Percentiles rank a stretch among this genome's conserved stretches.
Evolutionary conservation across 2,113 vertebrate species (phyloP).

Genomic region (Gobio gobio): DNA sequence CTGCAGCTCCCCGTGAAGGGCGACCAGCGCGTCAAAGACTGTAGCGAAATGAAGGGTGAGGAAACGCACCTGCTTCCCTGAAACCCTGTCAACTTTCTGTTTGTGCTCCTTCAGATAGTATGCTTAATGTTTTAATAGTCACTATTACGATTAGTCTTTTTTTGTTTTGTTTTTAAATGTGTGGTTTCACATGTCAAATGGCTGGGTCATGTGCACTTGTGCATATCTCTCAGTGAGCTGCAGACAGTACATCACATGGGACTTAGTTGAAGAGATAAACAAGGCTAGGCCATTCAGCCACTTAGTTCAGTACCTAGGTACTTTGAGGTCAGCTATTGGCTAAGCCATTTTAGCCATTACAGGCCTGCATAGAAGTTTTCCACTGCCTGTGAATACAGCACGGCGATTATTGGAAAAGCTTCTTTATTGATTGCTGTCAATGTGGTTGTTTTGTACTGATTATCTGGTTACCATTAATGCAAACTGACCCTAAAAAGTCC

Average conservation of each 20-base stretch:
- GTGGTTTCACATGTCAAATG: slow-evolving; percentile 7
- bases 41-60: slow-evolving; percentile 75
- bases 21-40: slow-evolving; percentile 73
- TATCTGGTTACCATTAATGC: not conserved
- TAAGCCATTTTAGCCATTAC: slow-evolving; percentile 32
- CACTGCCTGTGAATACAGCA: not conserved
- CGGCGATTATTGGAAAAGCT: not conserved
- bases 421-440: not conserved
- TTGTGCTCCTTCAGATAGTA: not conserved
- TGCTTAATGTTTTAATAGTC: not conserved
- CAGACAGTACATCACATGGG: slow-evolving; percentile 31
- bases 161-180: not conserved
- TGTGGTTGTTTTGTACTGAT: not conserved
- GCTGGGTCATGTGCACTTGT: not conserved
- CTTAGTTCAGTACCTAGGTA: slow-evolving; percentile 28
- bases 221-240: not conserved
- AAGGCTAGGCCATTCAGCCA: slow-evolving; percentile 25
- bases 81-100: not conserved
- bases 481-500: not conserved
- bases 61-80: slow-evolving; percentile 9
- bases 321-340: slow-evolving; percentile 31
- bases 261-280: slow-evolving; percentile 42
- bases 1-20: slow-evolving; percentile 78
- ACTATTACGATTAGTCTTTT: not conserved
- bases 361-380: not conserved